Percentiles rank a stretch among this genome's conserved stretches.
These are phyloP conservation scores for Cordilura impudica DNA, from an alignment of 2,888 invertebrate genomes.

Conservation along the genomic window DNA sequence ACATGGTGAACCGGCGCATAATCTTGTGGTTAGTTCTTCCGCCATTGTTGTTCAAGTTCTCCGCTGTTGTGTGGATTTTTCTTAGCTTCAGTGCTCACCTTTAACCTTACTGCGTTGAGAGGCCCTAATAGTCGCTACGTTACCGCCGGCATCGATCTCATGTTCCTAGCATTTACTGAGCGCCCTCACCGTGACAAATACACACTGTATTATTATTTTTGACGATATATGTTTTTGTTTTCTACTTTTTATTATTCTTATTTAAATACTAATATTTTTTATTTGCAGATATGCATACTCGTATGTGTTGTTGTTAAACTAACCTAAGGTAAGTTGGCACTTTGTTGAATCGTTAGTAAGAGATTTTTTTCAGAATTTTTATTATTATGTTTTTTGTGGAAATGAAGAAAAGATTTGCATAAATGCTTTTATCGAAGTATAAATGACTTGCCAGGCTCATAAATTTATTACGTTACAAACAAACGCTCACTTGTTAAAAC, in stretches of 20 bases:
- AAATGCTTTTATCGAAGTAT: slow-evolving; percentile 70
- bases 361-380: slow-evolving; percentile 50
- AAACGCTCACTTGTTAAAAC: neutral
- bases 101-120: too few species aligned
- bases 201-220: slow-evolving; percentile 18
- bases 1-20: too few species aligned
- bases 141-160: too few species aligned
- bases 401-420: slow-evolving; percentile 67
- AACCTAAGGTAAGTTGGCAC: slow-evolving; percentile 51
- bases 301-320: slow-evolving; percentile 34
- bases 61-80: too few species aligned
- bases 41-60: too few species aligned
- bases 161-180: too few species aligned
- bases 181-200: slow-evolving; percentile 21
- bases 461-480: slow-evolving; percentile 41
- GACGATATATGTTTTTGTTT: slow-evolving; percentile 52
- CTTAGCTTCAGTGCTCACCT: too few species aligned
- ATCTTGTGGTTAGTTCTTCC: too few species aligned
- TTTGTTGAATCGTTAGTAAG: slow-evolving; percentile 45
- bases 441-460: slow-evolving; percentile 66
- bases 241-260: slow-evolving; percentile 25
- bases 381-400: slow-evolving; percentile 24
- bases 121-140: too few species aligned
- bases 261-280: slow-evolving; percentile 23
- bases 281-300: slow-evolving; percentile 22